These are phyloP conservation scores for Chloroceryle amazona DNA, from an alignment of 2,797 vertebrate genomes.

Conservation along the genomic window DNA sequence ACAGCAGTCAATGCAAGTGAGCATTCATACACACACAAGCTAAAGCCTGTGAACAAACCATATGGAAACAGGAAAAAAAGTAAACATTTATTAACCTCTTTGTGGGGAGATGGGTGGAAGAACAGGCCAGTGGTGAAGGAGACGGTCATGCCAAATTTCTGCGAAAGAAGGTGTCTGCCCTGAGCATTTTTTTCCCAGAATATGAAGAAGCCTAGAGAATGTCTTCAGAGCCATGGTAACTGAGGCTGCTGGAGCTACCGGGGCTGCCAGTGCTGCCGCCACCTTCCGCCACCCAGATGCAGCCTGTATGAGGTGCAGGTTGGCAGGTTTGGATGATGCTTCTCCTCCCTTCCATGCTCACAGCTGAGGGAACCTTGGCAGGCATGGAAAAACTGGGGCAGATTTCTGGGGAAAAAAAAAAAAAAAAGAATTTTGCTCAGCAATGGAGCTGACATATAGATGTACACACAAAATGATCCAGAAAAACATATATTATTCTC, in stretches of 20 bases:
- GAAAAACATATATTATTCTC: neutral
- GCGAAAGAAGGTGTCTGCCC: slow-evolving; percentile 71
- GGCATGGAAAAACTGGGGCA: neutral
- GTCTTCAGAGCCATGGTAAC: slow-evolving; percentile 68
- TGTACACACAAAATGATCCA: neutral
- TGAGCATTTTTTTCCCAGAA: neutral
- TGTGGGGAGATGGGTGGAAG: slow-evolving; percentile 85
- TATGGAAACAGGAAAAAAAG: slow-evolving; percentile 78
- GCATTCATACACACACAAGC: slow-evolving; percentile 80
- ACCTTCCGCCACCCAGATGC: neutral
- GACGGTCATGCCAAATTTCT: slow-evolving; percentile 75
- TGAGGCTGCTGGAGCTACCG: neutral
- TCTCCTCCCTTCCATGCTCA: neutral
- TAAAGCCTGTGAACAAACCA: slow-evolving; percentile 84
- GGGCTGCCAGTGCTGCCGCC: neutral
- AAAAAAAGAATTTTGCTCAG: neutral
- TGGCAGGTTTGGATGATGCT: neutral
- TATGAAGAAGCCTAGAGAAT: slow-evolving; percentile 61
- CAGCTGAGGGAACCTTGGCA: neutral
- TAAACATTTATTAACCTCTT: slow-evolving; percentile 88
- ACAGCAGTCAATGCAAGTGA: slow-evolving; percentile 81
- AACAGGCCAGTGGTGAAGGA: slow-evolving; percentile 76
- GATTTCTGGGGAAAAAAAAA: neutral
- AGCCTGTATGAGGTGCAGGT: neutral
- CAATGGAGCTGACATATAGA: neutral